Conservation (phyloP, 2,113 vertebrate genomes). For the Gasterosteus nipponicus region DNA sequence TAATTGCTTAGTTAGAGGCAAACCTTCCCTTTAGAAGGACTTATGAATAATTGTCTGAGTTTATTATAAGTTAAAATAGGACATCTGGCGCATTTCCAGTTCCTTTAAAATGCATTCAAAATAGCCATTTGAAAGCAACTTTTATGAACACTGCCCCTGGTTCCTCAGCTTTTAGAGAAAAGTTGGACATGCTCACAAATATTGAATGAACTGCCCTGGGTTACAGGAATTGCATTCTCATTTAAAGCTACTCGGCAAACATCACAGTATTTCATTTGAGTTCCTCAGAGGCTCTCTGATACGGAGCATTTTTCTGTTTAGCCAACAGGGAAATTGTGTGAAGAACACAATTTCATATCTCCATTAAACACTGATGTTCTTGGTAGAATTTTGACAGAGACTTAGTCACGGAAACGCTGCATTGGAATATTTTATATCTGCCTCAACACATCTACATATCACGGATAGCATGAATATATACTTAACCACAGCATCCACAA, state of each 20-base stretch:
- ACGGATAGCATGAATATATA: constrained; percentile 35
- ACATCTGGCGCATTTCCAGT: background rate
- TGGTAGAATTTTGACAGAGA: constrained; percentile 20
- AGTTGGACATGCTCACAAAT: constrained; percentile 62
- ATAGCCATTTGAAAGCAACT: constrained; percentile 43
- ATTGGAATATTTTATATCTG: constrained; percentile 44
- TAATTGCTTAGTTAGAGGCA: constrained; percentile 12
- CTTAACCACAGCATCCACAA: constrained; percentile 51
- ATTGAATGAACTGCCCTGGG: constrained; percentile 62
- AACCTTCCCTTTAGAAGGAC: constrained; percentile 8
- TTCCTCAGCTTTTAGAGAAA: constrained; percentile 48
- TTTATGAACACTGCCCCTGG: constrained; percentile 37
- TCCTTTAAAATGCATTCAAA: constrained; percentile 47
- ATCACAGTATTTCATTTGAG: constrained; percentile 58
- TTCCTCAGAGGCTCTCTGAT: constrained; percentile 52
- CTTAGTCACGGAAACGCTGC: constrained; percentile 39
- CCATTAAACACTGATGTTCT: constrained; percentile 29
- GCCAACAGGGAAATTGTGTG: constrained; percentile 28
- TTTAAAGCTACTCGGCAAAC: constrained; percentile 73
- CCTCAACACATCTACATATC: constrained; percentile 35
- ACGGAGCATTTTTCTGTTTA: constrained; percentile 41
- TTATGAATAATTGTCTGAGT: constrained; percentile 1
- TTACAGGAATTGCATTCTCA: constrained; percentile 66
- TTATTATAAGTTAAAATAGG: background rate
- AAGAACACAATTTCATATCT: constrained; percentile 35